Base-by-base conservation (phyloP, 2,797 vertebrate species). In the Novumbra hubbsi region DNA sequence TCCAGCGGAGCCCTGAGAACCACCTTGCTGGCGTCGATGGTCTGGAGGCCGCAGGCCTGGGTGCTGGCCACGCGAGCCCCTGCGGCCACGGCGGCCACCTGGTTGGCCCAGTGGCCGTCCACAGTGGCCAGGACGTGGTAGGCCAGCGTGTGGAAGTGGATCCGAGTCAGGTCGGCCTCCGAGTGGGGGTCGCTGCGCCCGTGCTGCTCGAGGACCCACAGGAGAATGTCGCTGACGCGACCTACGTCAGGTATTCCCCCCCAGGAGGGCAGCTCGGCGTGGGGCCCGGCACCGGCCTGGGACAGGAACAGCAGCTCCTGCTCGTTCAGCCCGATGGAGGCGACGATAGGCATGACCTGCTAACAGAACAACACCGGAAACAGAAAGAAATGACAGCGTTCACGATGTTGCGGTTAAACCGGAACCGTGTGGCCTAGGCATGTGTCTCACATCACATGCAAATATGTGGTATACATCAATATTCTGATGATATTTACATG, bases 251-350 rank as follows among this genome's bases (percentile, higher is more conserved):
- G 97, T 52, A 96, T n/a, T 0, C 95, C 96, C 0, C 89, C 85
- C 98, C 98, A 99, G 15, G 95, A 86, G 0, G 79, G 0, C 1
- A 97, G 76, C 0, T 94, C 91, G 0, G 95, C 88, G 0, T 99
- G 96, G 52, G 98, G 97, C 4, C 98, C 98, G 0, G 89, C 88
- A 0, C 93, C 94, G 0, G 97, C 91, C 89, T 98, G 98, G 0
- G 95, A 95, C 71, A 99, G 94, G 91, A 99, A 99, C 4, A 99
- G 92, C 86, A 99, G 93, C 92, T 99, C 98, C 92, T 99, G 97
- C 68, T 99, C 98, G 0, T 99, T 99, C 90, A 99, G 93, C 63
- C 98, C 98, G 0, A 99, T 93, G 70, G 98, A 99, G 84, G 94
- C 95, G 84, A 98, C 95, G 24, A 96, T 88, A 70, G 96, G 96